Base-by-base conservation (phyloP, 2,888 invertebrate genomes). In the Drosophila melanosoma region DNA sequence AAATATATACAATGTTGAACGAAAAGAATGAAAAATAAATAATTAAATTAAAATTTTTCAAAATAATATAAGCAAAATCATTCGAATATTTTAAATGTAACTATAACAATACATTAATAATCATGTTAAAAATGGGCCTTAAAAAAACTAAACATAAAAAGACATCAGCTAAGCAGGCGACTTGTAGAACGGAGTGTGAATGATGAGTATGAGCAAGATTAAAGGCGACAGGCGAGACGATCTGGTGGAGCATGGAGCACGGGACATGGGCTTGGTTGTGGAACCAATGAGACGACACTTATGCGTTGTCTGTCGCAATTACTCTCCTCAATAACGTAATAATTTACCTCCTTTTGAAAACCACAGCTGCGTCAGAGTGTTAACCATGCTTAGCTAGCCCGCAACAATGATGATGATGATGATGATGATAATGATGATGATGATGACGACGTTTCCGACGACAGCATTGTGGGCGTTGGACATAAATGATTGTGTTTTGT, bases 321-420 rank as follows among this genome's bases (percentile, higher is more conserved):
- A 85, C 88, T 85, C 83, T 88, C 76, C 80, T 82, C 86, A 83
- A 83, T 82, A 85, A 72, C 73, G 74, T 74, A 74, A 75, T 75
- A 83, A 85, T 79, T 88, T 82, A 83, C 75, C 83, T 88, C 79
- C 74, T 75, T 74, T 81, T 75, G 40, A 33, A n/a, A 54, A 54
- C 48, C 66, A 7, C 23, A 45, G 48, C 45, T 45, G 38, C 38
- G 38, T 38, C 38, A 38, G 17, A 38, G 38, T 17, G 15, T 45
- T 23, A 45, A 45, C 45, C 45, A 45, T 45, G 15, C 20, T 45
- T 12, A 45, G 45, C 45, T 15, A 15, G 45, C 45, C 20, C 20
- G 8, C 20, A 45, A 45, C 45, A 45, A 23, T 45, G 45, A 45
- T 45, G 45, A 45, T 36, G 36, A 36, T 42, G 36, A 36, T 17